A percentile compares a stretch with the other conserved stretches of the same genome.
Conservation (phyloP, 1,140 invertebrate species). For the Dufourea novaeangliae region DNA sequence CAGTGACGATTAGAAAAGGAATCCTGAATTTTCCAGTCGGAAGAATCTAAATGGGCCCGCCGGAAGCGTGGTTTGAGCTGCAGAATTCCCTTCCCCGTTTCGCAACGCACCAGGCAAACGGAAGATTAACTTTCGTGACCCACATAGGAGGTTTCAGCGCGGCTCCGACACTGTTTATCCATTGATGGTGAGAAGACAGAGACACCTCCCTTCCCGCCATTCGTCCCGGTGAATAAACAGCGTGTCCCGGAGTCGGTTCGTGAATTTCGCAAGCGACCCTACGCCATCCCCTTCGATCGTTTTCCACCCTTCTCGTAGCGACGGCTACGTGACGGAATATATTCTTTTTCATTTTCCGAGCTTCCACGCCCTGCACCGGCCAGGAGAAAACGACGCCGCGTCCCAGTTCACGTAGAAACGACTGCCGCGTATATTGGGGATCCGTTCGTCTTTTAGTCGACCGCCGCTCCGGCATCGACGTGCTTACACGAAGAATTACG, state of each 20-base stretch:
- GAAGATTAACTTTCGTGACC: constrained; percentile 4
- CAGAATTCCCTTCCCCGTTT: not conserved
- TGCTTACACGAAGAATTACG: constrained; percentile 6
- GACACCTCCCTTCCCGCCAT: constrained; percentile 15
- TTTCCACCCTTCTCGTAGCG: too few species aligned
- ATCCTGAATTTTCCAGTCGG: not conserved
- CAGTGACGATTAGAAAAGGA: not conserved
- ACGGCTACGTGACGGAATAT: constrained; percentile 35
- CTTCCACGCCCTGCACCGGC: not conserved
- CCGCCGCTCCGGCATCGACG: not conserved
- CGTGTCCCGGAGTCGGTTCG: constrained; percentile 31
- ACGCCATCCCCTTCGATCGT: not conserved
- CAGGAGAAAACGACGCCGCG: not conserved
- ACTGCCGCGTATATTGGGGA: not conserved
- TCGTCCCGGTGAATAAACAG: constrained; percentile 47
- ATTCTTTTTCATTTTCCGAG: constrained; percentile 40
- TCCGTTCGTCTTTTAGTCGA: constrained; percentile 6
- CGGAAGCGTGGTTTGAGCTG: not conserved
- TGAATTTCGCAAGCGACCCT: constrained; percentile 43
- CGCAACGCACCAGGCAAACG: not conserved
- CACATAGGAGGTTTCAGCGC: not conserved
- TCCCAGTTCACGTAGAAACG: not conserved
- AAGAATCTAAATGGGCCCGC: constrained; percentile 1
- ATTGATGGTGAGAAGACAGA: not conserved
- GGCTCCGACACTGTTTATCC: not conserved